Evolutionary conservation across 2,888 invertebrate species (phyloP).

Genomic region (Branchinecta sandiegonensis): DNA sequence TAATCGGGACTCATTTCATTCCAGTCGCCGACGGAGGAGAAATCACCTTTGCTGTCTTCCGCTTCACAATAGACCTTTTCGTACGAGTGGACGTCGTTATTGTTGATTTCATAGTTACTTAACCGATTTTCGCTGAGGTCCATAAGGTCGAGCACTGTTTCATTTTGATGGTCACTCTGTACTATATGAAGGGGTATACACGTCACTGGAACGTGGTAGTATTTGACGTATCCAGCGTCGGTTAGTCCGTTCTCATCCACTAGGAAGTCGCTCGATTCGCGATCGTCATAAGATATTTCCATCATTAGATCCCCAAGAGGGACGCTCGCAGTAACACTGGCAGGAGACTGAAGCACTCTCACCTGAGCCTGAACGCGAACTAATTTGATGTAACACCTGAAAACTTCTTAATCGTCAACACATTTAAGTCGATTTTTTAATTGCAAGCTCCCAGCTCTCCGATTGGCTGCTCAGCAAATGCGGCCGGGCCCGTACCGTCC

Average conservation of each 20-base stretch:
- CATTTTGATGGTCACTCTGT: slow-evolving; percentile 11
- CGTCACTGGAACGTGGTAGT: slow-evolving; percentile 3
- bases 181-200: not conserved
- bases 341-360: too few species aligned
- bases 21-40: not conserved
- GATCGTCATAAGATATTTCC: not conserved
- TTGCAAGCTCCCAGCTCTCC: not conserved
- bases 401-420: too few species aligned
- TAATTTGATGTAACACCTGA: too few species aligned
- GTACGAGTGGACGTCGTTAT: not conserved
- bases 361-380: too few species aligned
- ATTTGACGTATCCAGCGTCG: slow-evolving; percentile 11
- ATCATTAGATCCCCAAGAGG: not conserved
- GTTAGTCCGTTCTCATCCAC: not conserved
- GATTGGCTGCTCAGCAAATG: slow-evolving; percentile 1
- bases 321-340: too few species aligned
- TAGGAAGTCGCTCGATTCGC: slow-evolving; percentile 4
- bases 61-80: not conserved
- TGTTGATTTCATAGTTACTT: slow-evolving; percentile 2
- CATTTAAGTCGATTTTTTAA: too few species aligned
- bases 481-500: not conserved
- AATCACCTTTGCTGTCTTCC: not conserved
- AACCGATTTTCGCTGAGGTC: slow-evolving; percentile 5
- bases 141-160: not conserved
- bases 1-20: slow-evolving; percentile 4